Evolutionary conservation across 1,140 invertebrate species (phyloP).

Genomic region (Eufriesea mexicana): DNA sequence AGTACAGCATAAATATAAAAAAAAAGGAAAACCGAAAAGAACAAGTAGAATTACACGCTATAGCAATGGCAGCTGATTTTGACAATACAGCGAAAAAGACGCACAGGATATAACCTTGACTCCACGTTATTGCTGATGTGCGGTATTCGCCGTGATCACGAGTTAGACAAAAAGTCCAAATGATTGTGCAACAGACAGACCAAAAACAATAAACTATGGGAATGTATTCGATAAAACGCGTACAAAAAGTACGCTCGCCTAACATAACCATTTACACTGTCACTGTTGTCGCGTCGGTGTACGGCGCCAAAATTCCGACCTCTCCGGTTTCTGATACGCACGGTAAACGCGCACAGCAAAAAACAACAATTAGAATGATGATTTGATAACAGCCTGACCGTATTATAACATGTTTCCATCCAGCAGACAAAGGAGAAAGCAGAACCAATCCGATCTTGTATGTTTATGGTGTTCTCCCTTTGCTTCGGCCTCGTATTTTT

Average conservation of each 20-base stretch:
- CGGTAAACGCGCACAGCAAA: background rate
- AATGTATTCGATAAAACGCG: slow-evolving; percentile 1
- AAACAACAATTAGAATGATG: slow-evolving; percentile 23
- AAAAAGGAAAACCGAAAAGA: background rate
- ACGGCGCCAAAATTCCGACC: slow-evolving; percentile 58
- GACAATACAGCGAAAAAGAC: slow-evolving; percentile 74
- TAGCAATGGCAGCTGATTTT: slow-evolving; percentile 82
- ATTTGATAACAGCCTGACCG: slow-evolving; percentile 23
- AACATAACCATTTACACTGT: slow-evolving; percentile 76
- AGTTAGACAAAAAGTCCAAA: slow-evolving; percentile 9
- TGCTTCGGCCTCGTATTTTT: slow-evolving; percentile 53
- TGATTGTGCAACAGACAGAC: background rate
- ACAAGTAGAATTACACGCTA: slow-evolving; percentile 26
- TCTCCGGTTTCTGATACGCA: background rate
- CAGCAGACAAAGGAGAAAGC: slow-evolving; percentile 66
- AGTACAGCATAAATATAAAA: background rate
- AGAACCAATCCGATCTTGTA: slow-evolving; percentile 51
- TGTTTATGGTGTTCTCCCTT: slow-evolving; percentile 68
- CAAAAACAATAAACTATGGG: background rate
- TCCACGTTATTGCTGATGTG: slow-evolving; percentile 18
- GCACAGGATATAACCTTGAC: slow-evolving; percentile 73
- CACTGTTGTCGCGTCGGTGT: slow-evolving; percentile 66
- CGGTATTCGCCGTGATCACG: background rate
- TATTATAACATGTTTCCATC: slow-evolving; percentile 59
- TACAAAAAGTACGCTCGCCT: slow-evolving; percentile 47